Evolutionary conservation across 2,888 invertebrate species (phyloP), one percentile per base, ranked within the genome.

Genomic region (Nebria salina): DNA sequence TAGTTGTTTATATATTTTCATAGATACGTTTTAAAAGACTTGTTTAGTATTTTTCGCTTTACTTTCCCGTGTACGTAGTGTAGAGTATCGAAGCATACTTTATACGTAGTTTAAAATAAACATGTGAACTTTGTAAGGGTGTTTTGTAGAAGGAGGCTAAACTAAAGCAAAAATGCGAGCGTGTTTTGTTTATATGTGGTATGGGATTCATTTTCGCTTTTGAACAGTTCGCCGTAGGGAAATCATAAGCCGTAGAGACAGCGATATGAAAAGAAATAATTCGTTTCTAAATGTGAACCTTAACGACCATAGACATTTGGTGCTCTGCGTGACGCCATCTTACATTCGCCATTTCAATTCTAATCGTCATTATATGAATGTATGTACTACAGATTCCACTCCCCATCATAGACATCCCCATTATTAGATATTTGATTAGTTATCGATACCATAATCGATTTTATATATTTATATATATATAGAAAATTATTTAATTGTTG

Each of bases 231-330:
- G 79, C 75, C 75, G 20, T 65, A 74, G 78, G 79, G 79, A 79
- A 79, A 79, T 75, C 75, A 79, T 77, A 77, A 77, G 77, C 77
- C 54, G 72, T 72, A 41, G 72, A 77, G 79, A 70, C 70, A 15
- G 20, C 70, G 70, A 79, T 79, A 79, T 79, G 79, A 79, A 79
- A 54, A 79, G 79, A 79, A 79, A 79, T 79, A 79, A 79, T 79
- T 73, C 79, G 65, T 68, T 74, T 79, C 79, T 79, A 79, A 79
- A 79, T 79, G 79, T 74, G 65, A 65, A 70, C 20, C 74, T 74
- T 79, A 79, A 79, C 75, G 79, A 79, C 73, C 74, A 68, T 42
- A 74, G 74, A 79, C 79, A 79, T 79, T 79, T 79, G 74, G 79
- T 66, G 74, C 75, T 73, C 64, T 73, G 11, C 13, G 7, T 75